Evolutionary conservation across 92 coral and sea anemone species (phyloP), one percentile per base, ranked within the genome.

Genomic region (Micromussa lordhowensis): DNA sequence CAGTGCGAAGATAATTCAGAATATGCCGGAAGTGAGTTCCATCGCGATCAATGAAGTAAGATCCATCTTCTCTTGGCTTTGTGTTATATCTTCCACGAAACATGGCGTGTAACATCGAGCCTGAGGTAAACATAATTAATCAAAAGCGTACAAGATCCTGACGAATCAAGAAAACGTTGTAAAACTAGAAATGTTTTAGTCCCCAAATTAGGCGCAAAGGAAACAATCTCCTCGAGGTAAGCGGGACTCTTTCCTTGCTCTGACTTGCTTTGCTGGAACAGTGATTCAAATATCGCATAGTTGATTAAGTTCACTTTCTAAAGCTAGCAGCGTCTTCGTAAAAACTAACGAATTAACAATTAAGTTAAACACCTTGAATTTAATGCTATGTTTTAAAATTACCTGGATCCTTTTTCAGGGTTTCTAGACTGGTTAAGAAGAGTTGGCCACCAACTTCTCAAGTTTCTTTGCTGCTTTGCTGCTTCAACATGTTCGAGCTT

Each of bases 11-110:
- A 86, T 92, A 93, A 68, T 94, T 94, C 86, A 94, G 80, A 71
- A 94, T 94, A 83, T 84, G 93, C 75, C 95, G 92, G 86, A 90
- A 93, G 78, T 86, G 90, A 58, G 93, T 90, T 68, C 95, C 95
- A 80, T 90, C 95, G 32, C 95, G 95, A 87, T 94, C 96, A 68
- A 94, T 91, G 75, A 94, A 94, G 90, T 91, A 94, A 75, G 93
- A 84, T 35, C 95, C 97, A 34, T 94, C 95, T 68, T 94, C 93
- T 38, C 88, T 88, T 0, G 94, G 95, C 72, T 92, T 84, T 24
- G 93, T 82, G 82, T 90, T 94, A 82, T 88, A 92, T 70, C 97
- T 66, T 1, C 71, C 35, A 0, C 79, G 72, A 72, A 83, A 85
- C 88, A 85, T 75, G 24, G 82, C 88, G 59, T 85, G 75, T 38